These are phyloP conservation scores for Amblyteles armatorius DNA, from an alignment of 2,888 invertebrate species.

Conservation along the genomic window DNA sequence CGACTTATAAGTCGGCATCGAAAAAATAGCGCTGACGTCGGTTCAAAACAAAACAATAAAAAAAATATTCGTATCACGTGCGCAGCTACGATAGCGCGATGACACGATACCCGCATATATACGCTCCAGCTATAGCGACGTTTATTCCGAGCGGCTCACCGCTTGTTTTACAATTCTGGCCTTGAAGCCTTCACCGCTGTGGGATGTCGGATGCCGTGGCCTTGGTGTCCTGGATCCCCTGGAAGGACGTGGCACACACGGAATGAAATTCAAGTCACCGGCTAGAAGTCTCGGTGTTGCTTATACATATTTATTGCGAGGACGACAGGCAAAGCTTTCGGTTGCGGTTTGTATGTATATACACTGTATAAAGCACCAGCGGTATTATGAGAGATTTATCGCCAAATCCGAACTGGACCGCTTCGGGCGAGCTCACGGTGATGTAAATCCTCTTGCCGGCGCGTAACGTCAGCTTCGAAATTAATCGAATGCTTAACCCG, in stretches of 20 bases:
- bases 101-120: background rate
- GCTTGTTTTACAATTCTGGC: conserved; percentile 33
- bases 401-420: conserved; percentile 38
- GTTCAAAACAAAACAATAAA: background rate
- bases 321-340: conserved; percentile 43
- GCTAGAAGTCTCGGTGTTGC: conserved; percentile 21
- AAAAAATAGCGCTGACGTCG: background rate
- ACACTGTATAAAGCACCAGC: background rate
- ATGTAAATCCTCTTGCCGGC: conserved; percentile 29
- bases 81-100: background rate
- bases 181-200: conserved; percentile 7
- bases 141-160: conserved; percentile 37
- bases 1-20: no score
- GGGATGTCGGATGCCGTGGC: background rate
- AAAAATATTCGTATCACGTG: conserved; percentile 24
- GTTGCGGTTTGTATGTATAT: background rate
- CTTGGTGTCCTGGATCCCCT: conserved; percentile 22
- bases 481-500: conserved; percentile 40
- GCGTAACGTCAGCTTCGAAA: conserved; percentile 31
- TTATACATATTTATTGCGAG: conserved; percentile 58
- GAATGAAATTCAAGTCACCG: conserved; percentile 59
- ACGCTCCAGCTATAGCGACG: background rate
- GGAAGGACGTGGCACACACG: conserved; percentile 21
- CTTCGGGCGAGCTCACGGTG: background rate
- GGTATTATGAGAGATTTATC: conserved; percentile 55